phyloP scores from a whole-genome alignment of 2,113 vertebrate species.

The Boleophthalmus pectinirostris region DNA sequence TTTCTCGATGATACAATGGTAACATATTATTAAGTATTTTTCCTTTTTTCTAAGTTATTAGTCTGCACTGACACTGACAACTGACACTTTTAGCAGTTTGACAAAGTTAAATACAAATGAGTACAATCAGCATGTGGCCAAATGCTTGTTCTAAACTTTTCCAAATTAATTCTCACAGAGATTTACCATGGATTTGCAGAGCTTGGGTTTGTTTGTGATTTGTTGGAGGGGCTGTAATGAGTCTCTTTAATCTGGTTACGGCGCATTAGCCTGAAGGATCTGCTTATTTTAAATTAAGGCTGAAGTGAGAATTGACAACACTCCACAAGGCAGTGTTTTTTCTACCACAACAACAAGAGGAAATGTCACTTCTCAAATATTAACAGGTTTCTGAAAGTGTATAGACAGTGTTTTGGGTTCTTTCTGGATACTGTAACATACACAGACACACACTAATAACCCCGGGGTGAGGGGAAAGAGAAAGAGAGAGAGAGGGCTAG shows the following conservation, averaged over 20 bases:
- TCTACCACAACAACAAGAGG: constrained; percentile 4
- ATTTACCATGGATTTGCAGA: neutral
- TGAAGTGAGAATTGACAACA: constrained; percentile 10
- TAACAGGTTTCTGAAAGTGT: constrained; percentile 14
- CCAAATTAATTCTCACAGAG: neutral
- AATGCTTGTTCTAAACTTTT: neutral
- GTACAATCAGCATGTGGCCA: constrained; percentile 18
- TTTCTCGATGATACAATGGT: neutral
- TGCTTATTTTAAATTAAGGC: constrained; percentile 12
- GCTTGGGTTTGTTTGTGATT: constrained; percentile 2
- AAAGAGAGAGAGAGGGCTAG: constrained; percentile 16
- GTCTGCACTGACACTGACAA: neutral
- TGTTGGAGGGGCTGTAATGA: constrained; percentile 2
- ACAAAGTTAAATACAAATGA: constrained; percentile 1
- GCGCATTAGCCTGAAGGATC: constrained; percentile 8
- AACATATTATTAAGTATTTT: neutral
- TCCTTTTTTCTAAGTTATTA: neutral
- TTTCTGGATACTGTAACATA: constrained; percentile 20
- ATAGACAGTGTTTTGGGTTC: constrained; percentile 17
- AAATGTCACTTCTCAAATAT: neutral
- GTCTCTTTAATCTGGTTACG: constrained; percentile 14
- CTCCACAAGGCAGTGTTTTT: constrained; percentile 1
- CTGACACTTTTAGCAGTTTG: neutral
- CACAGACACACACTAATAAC: neutral
- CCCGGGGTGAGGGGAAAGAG: constrained; percentile 14